Evolutionary conservation across 2,888 invertebrate genomes (phyloP), one percentile per base, ranked within the genome.

Genomic region (Oegoconia quadripuncta): DNA sequence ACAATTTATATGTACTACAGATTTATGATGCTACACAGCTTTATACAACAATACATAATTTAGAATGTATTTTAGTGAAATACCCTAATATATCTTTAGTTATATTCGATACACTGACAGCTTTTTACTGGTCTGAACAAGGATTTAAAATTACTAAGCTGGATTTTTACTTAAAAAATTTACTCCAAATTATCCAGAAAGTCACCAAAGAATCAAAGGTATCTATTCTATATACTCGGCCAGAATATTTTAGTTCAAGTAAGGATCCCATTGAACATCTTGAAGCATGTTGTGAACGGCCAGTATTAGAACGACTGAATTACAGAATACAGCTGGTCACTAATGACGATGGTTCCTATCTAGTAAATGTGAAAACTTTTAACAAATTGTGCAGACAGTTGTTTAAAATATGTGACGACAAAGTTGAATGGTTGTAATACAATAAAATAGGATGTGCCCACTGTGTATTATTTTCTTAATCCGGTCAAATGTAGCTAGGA

Each of bases 51-150:
- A 73, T 89, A 45, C 67, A 79, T 41, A 79, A 78, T 41, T 59
- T 89, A 31, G 88, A 87, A 58, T 78, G 60, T 40, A 52, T 86
- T 28, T 57, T 89, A 39, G 45, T 67, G 13, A 59, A 73, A 47
- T 48, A 86, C 53, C 50, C 64, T 18, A 74, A 79, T 50, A 72
- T 86, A 48, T 71, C 81, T 40, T 44, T 89, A 8, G 36, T 88
- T 26, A 52, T 88, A 37, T 62, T 88, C 53, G 76, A 89, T 48
- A 82, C 80, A 27, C 45, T 88, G 23, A 75, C 82, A 47, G 82
- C 88, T 48, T 89, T 84, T 62, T 89, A 89, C 59, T 89, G 89
- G 89, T 80, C 81, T 30, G 89, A 89, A 60, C 83, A 79, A 66
- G 65, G 56, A 46, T 71, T 59, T 42, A 86, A 79, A 73, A 71